A percentile compares a stretch with the other conserved stretches of the same genome.
phyloP scores from a whole-genome alignment of 2,888 invertebrate species.

The Lepidochitona cinerea region DNA sequence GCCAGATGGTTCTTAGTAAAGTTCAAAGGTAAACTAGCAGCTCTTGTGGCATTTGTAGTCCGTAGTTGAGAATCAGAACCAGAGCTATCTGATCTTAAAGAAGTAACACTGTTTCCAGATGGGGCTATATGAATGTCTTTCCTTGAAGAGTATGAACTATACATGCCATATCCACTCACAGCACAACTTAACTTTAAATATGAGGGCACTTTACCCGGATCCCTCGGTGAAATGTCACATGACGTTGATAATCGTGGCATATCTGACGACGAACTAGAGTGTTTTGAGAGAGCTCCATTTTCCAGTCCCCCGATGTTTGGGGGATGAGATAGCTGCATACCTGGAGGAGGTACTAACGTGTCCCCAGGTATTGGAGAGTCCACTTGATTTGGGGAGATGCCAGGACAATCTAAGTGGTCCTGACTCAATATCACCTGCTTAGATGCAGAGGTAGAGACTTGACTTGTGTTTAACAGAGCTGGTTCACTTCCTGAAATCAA shows the following conservation, averaged over 20 bases:
- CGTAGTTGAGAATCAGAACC: not conserved
- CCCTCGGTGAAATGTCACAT: constrained; percentile 38
- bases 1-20: not conserved
- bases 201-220: constrained; percentile 55
- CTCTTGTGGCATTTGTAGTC: not conserved
- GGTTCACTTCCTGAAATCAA: constrained; percentile 57
- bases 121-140: constrained; percentile 58
- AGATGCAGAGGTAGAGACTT: constrained; percentile 22
- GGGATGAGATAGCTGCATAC: not conserved
- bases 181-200: constrained; percentile 65
- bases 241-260: not conserved
- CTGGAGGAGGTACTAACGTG: constrained; percentile 1
- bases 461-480: constrained; percentile 44
- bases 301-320: not conserved
- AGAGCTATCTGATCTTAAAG: constrained; percentile 35
- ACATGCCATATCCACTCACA: constrained; percentile 63
- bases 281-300: not conserved
- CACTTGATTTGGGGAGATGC: constrained; percentile 11
- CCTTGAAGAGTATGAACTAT: constrained; percentile 54
- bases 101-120: constrained; percentile 56
- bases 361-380: constrained; percentile 22
- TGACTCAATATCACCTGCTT: constrained; percentile 29
- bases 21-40: not conserved
- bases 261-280: not conserved
- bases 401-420: constrained; percentile 15